A percentile compares a stretch with the other conserved stretches of the same genome.
These are phyloP conservation scores for Chaunax sp. DNA, from an alignment of 2,797 vertebrate species.

Conservation along the genomic window DNA sequence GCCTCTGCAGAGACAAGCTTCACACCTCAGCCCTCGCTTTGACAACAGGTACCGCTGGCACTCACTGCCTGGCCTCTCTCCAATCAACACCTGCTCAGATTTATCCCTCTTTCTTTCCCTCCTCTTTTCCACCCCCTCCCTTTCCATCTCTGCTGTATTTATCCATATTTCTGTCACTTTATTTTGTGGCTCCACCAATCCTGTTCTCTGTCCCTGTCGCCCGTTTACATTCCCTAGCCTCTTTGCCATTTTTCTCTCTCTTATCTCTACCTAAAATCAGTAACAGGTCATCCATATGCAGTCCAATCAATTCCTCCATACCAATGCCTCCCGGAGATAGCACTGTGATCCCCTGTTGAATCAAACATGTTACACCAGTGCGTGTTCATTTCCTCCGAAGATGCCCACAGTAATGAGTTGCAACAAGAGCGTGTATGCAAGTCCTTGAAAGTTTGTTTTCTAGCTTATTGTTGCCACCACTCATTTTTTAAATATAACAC, in stretches of 20 bases:
- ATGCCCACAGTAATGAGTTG: constrained; percentile 14
- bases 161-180: constrained; percentile 27
- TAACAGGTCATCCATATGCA: constrained; percentile 32
- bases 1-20: constrained; percentile 79
- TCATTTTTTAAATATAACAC: not conserved
- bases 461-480: not conserved
- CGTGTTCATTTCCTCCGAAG: constrained; percentile 17
- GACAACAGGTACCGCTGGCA: constrained; percentile 81
- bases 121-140: constrained; percentile 40
- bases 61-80: constrained; percentile 75
- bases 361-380: constrained; percentile 30
- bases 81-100: constrained; percentile 84
- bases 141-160: constrained; percentile 33
- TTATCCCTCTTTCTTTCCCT: constrained; percentile 59
- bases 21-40: constrained; percentile 77
- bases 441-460: constrained; percentile 14
- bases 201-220: not conserved
- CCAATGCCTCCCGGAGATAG: constrained; percentile 40
- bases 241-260: constrained; percentile 23
- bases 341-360: constrained; percentile 42
- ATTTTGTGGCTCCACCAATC: constrained; percentile 27
- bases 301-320: constrained; percentile 39
- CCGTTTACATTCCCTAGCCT: constrained; percentile 19
- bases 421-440: constrained; percentile 6
- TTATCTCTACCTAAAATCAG: constrained; percentile 30